Evolutionary conservation across 2,797 vertebrate species (phyloP).

Genomic region (Gallinago solitaria): DNA sequence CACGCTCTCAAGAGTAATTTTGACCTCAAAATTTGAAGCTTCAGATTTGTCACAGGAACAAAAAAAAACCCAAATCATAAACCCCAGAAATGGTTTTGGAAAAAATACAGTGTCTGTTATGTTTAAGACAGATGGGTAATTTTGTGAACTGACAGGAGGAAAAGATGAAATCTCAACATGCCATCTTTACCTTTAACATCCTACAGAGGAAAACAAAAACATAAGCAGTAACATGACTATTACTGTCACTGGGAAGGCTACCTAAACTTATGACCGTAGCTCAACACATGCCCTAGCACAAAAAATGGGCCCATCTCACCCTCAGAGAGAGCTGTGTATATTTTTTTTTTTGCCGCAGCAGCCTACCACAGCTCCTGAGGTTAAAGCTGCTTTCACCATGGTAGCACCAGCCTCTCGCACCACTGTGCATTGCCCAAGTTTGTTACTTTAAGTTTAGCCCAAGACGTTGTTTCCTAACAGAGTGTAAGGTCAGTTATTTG

Average conservation of each 20-base stretch:
- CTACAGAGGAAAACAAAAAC: background rate
- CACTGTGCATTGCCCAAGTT: background rate
- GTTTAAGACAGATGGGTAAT: background rate
- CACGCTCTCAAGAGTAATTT: background rate
- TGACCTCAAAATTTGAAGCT: background rate
- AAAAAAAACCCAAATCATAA: background rate
- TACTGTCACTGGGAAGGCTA: background rate
- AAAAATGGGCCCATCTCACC: background rate
- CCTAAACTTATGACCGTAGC: background rate
- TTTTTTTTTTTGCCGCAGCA: background rate
- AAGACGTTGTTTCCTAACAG: background rate
- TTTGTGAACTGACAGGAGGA: background rate
- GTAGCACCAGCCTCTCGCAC: background rate
- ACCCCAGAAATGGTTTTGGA: background rate
- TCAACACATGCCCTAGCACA: background rate
- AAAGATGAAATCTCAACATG: background rate
- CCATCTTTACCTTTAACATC: background rate
- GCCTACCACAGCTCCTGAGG: background rate
- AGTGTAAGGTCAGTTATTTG: background rate
- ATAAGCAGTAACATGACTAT: background rate
- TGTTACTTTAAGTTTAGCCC: background rate
- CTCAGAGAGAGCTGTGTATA: accelerated
- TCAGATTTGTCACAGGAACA: background rate
- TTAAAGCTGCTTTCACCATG: background rate
- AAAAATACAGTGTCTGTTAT: background rate